phyloP scores from a whole-genome alignment of 2,113 vertebrate species.

The Microcebus griseorufus region DNA sequence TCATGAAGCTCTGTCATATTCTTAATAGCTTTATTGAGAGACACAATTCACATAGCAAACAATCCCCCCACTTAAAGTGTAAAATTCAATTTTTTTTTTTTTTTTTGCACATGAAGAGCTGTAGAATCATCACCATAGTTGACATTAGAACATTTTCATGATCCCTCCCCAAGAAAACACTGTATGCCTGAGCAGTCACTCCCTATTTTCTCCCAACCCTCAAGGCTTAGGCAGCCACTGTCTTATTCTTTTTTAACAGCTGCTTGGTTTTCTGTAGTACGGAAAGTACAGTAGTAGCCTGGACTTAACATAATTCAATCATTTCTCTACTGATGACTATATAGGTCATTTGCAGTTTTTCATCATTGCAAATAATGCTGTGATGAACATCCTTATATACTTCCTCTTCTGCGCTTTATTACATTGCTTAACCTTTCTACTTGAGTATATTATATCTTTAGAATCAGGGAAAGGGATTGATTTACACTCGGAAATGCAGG shows the following conservation, averaged over 20 bases:
- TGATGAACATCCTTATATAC: not conserved
- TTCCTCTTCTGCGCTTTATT: not conserved
- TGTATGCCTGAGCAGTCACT: not conserved
- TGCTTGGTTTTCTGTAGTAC: constrained; percentile 35
- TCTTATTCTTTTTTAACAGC: not conserved
- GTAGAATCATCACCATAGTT: not conserved
- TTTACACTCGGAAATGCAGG: not conserved
- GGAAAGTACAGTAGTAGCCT: not conserved
- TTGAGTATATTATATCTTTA: not conserved
- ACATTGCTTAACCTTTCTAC: not conserved
- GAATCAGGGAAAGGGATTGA: not conserved
- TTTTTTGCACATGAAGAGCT: not conserved
- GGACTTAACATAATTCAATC: not conserved
- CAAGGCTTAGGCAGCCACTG: not conserved
- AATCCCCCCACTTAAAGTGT: not conserved
- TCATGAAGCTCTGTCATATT: not conserved
- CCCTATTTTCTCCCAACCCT: not conserved
- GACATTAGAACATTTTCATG: not conserved
- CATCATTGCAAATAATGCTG: not conserved
- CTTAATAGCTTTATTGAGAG: not conserved
- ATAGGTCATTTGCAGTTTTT: not conserved
- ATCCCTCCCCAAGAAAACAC: not conserved
- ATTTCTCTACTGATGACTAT: not conserved
- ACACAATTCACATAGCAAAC: not conserved
- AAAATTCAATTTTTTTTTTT: not conserved